Conservation (phyloP, 2,113 vertebrate species). For the Hydrolagus affinis region DNA sequence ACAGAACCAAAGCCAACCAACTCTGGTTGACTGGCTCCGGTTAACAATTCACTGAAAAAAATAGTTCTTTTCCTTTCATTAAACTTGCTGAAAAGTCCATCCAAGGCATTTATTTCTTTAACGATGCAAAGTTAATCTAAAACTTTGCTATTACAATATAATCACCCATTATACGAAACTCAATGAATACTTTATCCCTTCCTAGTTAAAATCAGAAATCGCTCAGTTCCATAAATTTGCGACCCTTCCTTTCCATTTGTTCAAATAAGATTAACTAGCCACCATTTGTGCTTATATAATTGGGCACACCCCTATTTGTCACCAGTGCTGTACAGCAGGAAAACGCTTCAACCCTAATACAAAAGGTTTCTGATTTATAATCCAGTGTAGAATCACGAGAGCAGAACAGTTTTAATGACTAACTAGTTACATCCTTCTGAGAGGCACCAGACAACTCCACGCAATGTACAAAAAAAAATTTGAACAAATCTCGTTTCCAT, state of each 20-base stretch:
- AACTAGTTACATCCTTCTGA: not conserved
- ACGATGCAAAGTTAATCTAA: slow-evolving; percentile 1
- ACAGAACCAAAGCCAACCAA: too few species aligned
- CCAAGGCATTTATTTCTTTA: not conserved
- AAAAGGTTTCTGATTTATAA: slow-evolving; percentile 23
- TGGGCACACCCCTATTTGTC: not conserved
- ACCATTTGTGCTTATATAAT: not conserved
- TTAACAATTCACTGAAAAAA: not conserved
- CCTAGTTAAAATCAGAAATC: not conserved
- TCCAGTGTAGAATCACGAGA: not conserved
- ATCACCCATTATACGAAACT: not conserved
- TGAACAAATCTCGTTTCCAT: not conserved
- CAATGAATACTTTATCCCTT: not conserved
- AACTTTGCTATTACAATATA: slow-evolving; percentile 3
- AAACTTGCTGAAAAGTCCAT: not conserved
- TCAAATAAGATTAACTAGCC: not conserved
- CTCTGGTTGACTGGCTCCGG: not conserved
- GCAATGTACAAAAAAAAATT: not conserved
- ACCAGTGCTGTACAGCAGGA: not conserved
- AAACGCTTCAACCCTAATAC: not conserved
- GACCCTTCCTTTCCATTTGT: not conserved
- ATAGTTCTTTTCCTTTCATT: not conserved
- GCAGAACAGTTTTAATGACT: slow-evolving; percentile 12
- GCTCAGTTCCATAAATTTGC: not conserved
- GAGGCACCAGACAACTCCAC: not conserved